Evolutionary conservation across 2,888 invertebrate genomes (phyloP).

Genomic region (Sericinus montela): DNA sequence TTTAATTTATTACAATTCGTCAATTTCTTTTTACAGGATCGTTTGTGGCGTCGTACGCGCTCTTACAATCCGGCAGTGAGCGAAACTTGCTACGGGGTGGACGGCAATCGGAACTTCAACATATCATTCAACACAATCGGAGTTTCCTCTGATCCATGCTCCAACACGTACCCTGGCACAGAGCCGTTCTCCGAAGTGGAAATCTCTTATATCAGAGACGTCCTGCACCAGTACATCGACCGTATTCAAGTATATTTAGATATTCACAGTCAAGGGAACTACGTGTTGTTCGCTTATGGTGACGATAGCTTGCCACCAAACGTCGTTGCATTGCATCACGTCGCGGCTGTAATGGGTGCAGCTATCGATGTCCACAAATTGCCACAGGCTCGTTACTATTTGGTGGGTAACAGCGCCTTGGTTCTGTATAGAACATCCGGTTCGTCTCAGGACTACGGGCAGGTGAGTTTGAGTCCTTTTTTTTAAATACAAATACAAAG

Average conservation of each 20-base stretch:
- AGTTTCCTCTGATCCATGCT: slow-evolving; percentile 64
- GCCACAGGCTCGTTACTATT: slow-evolving; percentile 35
- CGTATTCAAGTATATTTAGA: slow-evolving; percentile 63
- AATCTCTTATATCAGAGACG: slow-evolving; percentile 73
- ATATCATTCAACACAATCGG: slow-evolving; percentile 38
- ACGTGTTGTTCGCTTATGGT: slow-evolving; percentile 82
- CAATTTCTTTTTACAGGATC: too few species aligned
- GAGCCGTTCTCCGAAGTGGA: slow-evolving; percentile 83
- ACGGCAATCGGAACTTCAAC: slow-evolving; percentile 50
- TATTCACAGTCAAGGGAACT: slow-evolving; percentile 85
- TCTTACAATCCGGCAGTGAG: slow-evolving; percentile 18
- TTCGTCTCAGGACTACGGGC: slow-evolving; percentile 41
- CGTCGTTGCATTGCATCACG: slow-evolving; percentile 13
- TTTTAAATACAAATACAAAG: too few species aligned
- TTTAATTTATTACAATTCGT: too few species aligned
- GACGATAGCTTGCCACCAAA: slow-evolving; percentile 38
- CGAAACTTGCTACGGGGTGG: slow-evolving; percentile 40
- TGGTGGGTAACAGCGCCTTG: slow-evolving; percentile 45
- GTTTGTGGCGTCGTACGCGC: too few species aligned
- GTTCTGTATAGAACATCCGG: slow-evolving; percentile 45
- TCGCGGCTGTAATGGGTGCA: slow-evolving; percentile 43
- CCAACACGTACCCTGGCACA: slow-evolving; percentile 78
- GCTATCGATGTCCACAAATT: slow-evolving; percentile 42
- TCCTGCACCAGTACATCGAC: slow-evolving; percentile 50
- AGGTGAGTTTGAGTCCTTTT: too few species aligned